phyloP scores from a whole-genome alignment of 2,888 invertebrate species.

The Agrotis ipsilon region DNA sequence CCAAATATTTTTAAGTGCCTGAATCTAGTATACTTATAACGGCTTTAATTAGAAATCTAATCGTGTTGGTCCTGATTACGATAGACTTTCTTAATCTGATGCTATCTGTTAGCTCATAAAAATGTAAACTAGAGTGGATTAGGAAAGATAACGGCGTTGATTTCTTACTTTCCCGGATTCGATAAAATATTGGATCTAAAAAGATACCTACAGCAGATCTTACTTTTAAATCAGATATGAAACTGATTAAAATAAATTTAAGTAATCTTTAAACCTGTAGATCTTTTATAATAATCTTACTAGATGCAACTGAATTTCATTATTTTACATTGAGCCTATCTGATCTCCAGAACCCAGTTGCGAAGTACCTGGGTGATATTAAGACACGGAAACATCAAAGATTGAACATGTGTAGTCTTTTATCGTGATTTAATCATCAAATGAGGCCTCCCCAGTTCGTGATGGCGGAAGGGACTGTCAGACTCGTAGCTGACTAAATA shows the following conservation, averaged over 20 bases:
- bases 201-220: background rate
- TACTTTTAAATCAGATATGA: background rate
- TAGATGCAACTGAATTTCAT: too few relatives aligned
- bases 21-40: constrained; percentile 18
- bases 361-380: too few relatives aligned
- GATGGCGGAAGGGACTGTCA: too few relatives aligned
- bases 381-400: background rate
- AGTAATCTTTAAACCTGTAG: too few relatives aligned
- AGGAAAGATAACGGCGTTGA: background rate
- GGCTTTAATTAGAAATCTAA: constrained; percentile 28
- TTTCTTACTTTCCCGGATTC: background rate
- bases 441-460: too few relatives aligned
- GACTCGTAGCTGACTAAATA: too few relatives aligned
- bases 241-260: too few relatives aligned
- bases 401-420: background rate
- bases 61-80: background rate
- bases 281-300: too few relatives aligned
- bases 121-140: background rate
- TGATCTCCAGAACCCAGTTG: too few relatives aligned
- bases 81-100: background rate
- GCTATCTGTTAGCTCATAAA: background rate
- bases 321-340: too few relatives aligned
- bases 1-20: constrained; percentile 2
- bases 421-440: too few relatives aligned
- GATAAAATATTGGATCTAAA: background rate